phyloP scores from a whole-genome alignment of 2,888 invertebrate genomes.

The Nephrotoma appendiculata region DNA sequence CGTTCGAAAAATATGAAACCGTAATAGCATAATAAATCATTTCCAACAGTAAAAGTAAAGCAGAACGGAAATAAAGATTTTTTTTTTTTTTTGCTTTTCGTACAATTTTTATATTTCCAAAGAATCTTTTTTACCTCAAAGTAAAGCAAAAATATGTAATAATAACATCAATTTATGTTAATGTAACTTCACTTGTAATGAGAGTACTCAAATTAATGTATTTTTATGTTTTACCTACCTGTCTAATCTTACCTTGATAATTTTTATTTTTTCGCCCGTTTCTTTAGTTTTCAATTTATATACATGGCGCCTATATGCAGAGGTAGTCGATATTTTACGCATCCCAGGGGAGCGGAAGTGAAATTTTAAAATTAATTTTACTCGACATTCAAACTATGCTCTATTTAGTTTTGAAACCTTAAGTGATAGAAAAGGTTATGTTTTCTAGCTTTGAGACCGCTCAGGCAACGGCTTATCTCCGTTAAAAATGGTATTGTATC shows the following conservation, averaged over 20 bases:
- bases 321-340: too few species aligned
- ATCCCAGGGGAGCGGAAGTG: too few species aligned
- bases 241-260: background rate
- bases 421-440: too few species aligned
- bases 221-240: background rate
- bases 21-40: background rate
- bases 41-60: background rate
- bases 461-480: too few species aligned
- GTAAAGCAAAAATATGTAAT: background rate
- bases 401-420: too few species aligned
- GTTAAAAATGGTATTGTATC: too few species aligned
- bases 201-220: background rate
- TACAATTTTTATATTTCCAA: background rate
- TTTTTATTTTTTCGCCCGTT: background rate
- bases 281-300: background rate
- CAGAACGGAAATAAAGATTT: background rate
- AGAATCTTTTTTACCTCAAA: background rate
- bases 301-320: too few species aligned
- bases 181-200: background rate
- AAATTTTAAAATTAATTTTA: too few species aligned
- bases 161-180: background rate
- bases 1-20: background rate
- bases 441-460: too few species aligned
- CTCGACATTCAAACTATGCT: too few species aligned
- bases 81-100: background rate